phyloP scores from a whole-genome alignment of 2,113 vertebrate species.

The Oenanthe melanoleuca region DNA sequence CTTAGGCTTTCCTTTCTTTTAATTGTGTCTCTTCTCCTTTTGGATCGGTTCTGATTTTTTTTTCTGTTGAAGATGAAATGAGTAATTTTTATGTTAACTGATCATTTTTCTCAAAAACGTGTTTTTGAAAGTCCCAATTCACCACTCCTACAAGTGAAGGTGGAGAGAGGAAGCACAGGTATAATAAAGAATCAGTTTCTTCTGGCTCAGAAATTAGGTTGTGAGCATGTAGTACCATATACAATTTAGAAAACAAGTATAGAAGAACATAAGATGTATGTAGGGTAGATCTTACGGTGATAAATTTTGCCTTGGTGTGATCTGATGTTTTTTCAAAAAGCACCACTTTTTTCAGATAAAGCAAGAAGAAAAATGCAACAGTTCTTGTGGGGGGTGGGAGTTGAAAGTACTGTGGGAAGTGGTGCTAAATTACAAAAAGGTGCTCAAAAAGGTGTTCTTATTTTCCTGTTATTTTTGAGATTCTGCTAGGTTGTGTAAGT shows the following conservation, averaged over 20 bases:
- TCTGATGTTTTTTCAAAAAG: not conserved
- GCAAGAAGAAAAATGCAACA: not conserved
- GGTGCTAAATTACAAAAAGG: not conserved
- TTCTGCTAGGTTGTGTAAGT: not conserved
- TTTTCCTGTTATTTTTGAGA: constrained; percentile 2
- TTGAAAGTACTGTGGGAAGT: not conserved
- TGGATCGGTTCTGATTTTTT: not conserved
- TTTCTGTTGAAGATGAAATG: not conserved
- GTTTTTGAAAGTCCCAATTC: not conserved
- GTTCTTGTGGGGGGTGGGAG: not conserved
- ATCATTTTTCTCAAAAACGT: not conserved
- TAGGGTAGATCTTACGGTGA: not conserved
- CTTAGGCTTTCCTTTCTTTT: not conserved
- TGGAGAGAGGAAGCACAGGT: not conserved
- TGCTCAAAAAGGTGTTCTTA: not conserved
- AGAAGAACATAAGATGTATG: not conserved
- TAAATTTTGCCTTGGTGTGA: not conserved
- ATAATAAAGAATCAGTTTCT: not conserved
- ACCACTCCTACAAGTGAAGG: not conserved
- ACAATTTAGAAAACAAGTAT: not conserved
- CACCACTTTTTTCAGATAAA: not conserved
- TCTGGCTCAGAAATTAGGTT: not conserved
- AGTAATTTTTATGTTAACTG: not conserved
- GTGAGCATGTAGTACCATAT: not conserved
- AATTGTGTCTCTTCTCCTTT: not conserved